Percentiles rank a stretch among this genome's conserved stretches.
phyloP scores from a whole-genome alignment of 2,888 invertebrate genomes.

The Apamea crenata region DNA sequence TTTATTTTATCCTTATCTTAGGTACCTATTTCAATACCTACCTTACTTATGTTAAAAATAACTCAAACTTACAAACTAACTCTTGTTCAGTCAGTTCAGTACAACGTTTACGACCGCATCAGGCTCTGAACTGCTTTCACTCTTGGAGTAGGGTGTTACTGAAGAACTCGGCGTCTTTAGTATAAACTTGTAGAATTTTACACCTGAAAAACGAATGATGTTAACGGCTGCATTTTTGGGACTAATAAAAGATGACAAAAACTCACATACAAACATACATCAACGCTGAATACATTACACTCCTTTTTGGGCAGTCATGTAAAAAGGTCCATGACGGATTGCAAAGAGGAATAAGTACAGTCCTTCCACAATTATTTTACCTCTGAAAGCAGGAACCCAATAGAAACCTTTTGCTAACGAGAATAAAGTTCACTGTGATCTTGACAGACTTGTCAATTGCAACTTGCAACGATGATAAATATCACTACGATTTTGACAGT shows the following conservation, averaged over 20 bases:
- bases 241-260: neutral
- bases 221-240: neutral
- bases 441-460: neutral
- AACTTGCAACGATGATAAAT: neutral
- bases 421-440: neutral
- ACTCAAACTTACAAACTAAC: conserved; percentile 24
- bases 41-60: neutral
- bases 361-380: neutral
- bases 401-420: neutral
- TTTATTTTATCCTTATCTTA: conserved; percentile 11
- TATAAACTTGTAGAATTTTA: conserved; percentile 84
- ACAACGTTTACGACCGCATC: conserved; percentile 40
- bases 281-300: too few species aligned
- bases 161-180: conserved; percentile 65
- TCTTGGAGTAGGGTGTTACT: conserved; percentile 36
- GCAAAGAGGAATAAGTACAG: neutral
- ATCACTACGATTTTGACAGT: neutral
- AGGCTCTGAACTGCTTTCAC: conserved; percentile 19
- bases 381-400: neutral
- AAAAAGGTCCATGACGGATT: neutral
- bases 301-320: too few species aligned
- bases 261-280: too few species aligned
- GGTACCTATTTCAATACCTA: neutral
- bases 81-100: conserved; percentile 24
- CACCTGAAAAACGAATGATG: conserved; percentile 75